Conservation (phyloP, 2,797 vertebrate genomes). For the Crax fasciolata region DNA sequence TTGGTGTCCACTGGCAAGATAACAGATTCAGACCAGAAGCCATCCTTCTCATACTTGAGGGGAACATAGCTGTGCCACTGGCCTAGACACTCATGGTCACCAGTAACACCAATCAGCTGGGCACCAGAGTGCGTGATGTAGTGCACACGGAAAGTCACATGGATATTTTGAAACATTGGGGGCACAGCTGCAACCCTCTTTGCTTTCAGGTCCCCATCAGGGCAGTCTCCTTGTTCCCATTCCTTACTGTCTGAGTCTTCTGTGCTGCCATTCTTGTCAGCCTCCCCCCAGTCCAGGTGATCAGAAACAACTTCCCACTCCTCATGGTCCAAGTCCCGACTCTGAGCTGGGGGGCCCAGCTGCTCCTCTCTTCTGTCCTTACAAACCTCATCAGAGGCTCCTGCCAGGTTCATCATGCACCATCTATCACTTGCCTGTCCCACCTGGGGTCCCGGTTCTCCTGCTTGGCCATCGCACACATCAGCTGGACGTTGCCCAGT, state of each 20-base stretch:
- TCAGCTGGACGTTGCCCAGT: not conserved
- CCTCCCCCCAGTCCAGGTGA: constrained; percentile 56
- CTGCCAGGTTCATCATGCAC: not conserved
- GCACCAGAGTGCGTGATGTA: constrained; percentile 84
- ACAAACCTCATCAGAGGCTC: not conserved
- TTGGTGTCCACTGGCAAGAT: constrained; percentile 85
- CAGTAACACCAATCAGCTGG: constrained; percentile 89
- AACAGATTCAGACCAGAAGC: constrained; percentile 88
- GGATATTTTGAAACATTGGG: constrained; percentile 86
- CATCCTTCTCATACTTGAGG: constrained; percentile 84
- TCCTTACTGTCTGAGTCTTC: constrained; percentile 52
- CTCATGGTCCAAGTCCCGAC: constrained; percentile 44
- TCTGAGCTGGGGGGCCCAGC: not conserved
- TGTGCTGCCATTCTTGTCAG: not conserved
- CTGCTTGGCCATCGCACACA: accelerated
- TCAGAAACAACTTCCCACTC: constrained; percentile 79
- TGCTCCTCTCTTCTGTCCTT: not conserved
- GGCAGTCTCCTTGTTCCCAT: constrained; percentile 51
- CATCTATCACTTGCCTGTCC: constrained; percentile 13
- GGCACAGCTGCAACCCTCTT: constrained; percentile 82
- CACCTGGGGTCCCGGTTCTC: not conserved
- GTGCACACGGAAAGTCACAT: constrained; percentile 89
- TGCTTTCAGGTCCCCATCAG: constrained; percentile 42
- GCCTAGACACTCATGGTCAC: constrained; percentile 90
- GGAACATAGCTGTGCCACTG: constrained; percentile 89